Percentiles rank a stretch among this genome's conserved stretches.
Evolutionary conservation across 2,113 vertebrate species (phyloP).

Genomic region (Poeciliopsis prolifica): DNA sequence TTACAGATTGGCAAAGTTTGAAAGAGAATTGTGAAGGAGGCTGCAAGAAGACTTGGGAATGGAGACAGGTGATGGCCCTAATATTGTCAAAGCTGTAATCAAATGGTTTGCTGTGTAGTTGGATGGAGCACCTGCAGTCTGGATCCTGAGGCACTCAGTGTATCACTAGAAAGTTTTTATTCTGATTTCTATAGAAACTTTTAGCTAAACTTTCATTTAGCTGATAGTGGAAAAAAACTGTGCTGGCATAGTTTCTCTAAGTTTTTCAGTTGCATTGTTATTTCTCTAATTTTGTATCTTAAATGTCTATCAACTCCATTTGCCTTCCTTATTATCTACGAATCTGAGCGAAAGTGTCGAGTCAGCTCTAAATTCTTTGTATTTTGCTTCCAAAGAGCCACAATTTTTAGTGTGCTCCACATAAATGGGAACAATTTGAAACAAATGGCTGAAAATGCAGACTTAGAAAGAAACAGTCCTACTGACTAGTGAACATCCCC

Average conservation of each 20-base stretch:
- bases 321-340: neutral
- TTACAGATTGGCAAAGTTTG: too few relatives aligned
- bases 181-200: neutral
- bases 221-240: neutral
- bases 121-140: too few relatives aligned
- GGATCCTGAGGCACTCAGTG: neutral
- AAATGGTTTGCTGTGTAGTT: too few relatives aligned
- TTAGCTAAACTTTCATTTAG: neutral
- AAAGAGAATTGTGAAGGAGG: too few relatives aligned
- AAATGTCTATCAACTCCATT: neutral
- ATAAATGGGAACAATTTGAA: neutral
- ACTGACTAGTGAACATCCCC: too few relatives aligned
- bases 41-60: too few relatives aligned
- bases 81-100: too few relatives aligned
- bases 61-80: too few relatives aligned
- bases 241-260: conserved; percentile 12
- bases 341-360: too few relatives aligned
- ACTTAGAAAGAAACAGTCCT: too few relatives aligned
- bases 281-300: conserved; percentile 18
- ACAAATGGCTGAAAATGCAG: too few relatives aligned
- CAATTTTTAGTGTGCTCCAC: neutral
- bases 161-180: neutral
- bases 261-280: conserved; percentile 8
- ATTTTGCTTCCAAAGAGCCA: neutral
- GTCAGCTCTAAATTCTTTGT: neutral